A percentile compares a stretch with the other conserved stretches of the same genome.
These are phyloP conservation scores for Ageneiosus marmoratus DNA, from an alignment of 2,113 vertebrate genomes.

Conservation along the genomic window DNA sequence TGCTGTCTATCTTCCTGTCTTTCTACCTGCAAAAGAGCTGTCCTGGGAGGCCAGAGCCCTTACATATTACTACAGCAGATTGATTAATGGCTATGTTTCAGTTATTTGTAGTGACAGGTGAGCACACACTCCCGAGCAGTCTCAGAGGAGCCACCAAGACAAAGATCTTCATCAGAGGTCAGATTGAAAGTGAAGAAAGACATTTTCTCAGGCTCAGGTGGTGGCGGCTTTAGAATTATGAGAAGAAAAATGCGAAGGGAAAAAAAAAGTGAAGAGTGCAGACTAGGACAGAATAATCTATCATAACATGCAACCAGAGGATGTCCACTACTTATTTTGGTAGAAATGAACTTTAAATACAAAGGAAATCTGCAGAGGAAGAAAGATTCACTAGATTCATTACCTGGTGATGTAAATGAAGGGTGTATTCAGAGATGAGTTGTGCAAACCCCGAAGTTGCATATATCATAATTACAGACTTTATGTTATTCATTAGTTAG, in stretches of 20 bases:
- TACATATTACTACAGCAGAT: slow-evolving; percentile 23
- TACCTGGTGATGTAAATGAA: background rate
- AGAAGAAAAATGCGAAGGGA: slow-evolving; percentile 20
- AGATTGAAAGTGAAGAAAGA: slow-evolving; percentile 19
- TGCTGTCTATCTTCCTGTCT: slow-evolving; percentile 29
- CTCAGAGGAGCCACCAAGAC: slow-evolving; percentile 36
- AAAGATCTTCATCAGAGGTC: slow-evolving; percentile 15
- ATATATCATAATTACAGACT: background rate
- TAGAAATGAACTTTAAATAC: background rate
- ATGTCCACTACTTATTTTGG: background rate
- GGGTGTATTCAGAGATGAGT: background rate
- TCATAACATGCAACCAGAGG: slow-evolving; percentile 19
- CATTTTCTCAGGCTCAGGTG: slow-evolving; percentile 39
- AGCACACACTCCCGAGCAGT: slow-evolving; percentile 26
- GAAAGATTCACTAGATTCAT: background rate
- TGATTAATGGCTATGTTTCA: slow-evolving; percentile 53
- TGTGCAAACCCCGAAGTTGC: background rate
- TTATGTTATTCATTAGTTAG: background rate
- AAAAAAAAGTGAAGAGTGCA: slow-evolving; percentile 5
- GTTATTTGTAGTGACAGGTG: slow-evolving; percentile 51
- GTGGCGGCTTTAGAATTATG: slow-evolving; percentile 22
- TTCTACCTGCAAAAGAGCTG: slow-evolving; percentile 17
- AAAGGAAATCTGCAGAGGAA: background rate
- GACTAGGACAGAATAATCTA: background rate
- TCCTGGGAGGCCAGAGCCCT: slow-evolving; percentile 26